Percentiles rank a stretch among this genome's conserved stretches.
Conservation (phyloP, 37 sponge, comb jelly and placozoan genomes). For the Petrosia ficiformis region DNA sequence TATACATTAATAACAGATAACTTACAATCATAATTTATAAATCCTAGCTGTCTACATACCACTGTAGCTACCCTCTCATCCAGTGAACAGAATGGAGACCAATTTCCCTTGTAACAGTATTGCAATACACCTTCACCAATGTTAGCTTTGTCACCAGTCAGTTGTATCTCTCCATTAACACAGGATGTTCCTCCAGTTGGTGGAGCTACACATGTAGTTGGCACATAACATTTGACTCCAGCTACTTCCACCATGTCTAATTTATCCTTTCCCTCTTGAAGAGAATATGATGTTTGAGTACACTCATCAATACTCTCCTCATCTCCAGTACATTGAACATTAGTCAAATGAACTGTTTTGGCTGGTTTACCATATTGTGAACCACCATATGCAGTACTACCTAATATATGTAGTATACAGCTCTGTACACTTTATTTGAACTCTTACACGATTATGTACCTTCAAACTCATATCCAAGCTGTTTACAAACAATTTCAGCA, state of each 20-base stretch:
- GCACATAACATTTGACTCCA: neutral
- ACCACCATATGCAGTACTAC: too few relatives aligned
- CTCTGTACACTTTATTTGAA: too few relatives aligned
- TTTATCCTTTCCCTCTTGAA: neutral
- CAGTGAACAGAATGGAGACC: neutral
- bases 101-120: constrained; percentile 4
- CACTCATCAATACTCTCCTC: neutral
- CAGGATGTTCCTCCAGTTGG: neutral
- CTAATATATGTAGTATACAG: too few relatives aligned
- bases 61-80: neutral
- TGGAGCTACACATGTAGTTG: neutral
- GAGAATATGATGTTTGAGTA: neutral
- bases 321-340: constrained; percentile 12
- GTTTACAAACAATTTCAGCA: constrained; percentile 1
- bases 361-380: neutral
- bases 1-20: neutral
- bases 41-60: constrained; percentile 4
- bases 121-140: neutral
- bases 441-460: neutral
- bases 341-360: neutral
- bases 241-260: neutral
- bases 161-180: neutral
- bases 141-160: neutral
- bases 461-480: neutral
- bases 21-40: neutral